Base-by-base conservation (phyloP, 1,140 invertebrate genomes). In the Zeugodacus cucurbitae region DNA sequence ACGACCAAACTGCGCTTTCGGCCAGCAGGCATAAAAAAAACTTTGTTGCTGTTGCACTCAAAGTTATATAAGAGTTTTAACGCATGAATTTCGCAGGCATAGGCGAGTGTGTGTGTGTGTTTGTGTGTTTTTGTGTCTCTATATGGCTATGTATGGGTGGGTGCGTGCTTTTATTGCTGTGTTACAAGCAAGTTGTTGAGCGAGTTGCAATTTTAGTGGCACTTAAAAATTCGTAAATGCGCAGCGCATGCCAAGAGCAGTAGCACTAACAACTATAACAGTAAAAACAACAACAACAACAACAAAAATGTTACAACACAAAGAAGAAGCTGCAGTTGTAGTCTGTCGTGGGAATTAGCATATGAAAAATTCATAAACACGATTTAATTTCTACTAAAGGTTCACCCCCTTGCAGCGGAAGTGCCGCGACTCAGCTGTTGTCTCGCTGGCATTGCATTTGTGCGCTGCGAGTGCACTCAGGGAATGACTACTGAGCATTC, bases 311-410 rank as follows among this genome's bases (percentile, higher is more conserved):
- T 20, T 54, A 11, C 26, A 70, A 70, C 1, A 32, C 26, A 70
- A 37, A 6, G 34, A 14, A 44, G 37, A 7, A 20, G 37, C 3
- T 32, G 26, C 70, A 78, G 0, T 7, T 11, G 29, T 3, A 67
- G 10, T 32, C n/a, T 29, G 26, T 32, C 14, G 26, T 5, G 29
- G 64, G 64, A 67, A 67, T 67, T 34, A 67, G 17, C 64, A 5
- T 67, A 34, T 67, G 64, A 67, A 67, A 67, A 67, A 67, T 67
- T 67, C 64, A 67, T 67, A 32, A 67, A 67, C 64, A 67, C 64
- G 14, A 67, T 34, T 67, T 67, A 17, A 67, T 67, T 67, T 67
- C 4, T 11, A 67, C 8, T 62, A 29, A 67, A 10, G 8, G 62
- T 8, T n/a, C n/a, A n/a, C n/a, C n/a, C n/a, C n/a, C n/a, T n/a